Evolutionary conservation across 2,888 invertebrate species (phyloP), one percentile per base, ranked within the genome.

Genomic region (Lepeophtheirus nordmannii): DNA sequence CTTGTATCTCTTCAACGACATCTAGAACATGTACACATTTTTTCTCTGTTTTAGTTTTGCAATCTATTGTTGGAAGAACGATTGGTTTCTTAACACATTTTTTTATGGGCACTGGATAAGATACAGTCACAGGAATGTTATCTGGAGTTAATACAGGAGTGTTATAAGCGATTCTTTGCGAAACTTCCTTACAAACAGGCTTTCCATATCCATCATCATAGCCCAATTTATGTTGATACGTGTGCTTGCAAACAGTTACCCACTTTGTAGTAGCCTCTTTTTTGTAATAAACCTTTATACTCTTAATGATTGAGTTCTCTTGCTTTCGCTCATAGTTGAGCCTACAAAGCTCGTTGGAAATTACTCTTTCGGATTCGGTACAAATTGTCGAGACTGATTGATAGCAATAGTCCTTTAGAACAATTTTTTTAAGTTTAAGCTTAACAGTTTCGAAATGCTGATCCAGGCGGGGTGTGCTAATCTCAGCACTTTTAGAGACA

Each of bases 51-150:
- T 58, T n/a, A 8, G 30, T 58, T 38, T 65, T 58, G 23, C 65
- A 65, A 39, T 30, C 14, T 58, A 65, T 40, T 22, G 20, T 17
- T 57, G 65, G 65, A 5, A 65, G 65, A 39, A 40, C 1, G 58
- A 65, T 65, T 57, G 58, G 65, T 20, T 37, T 58, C 39, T 65
- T 65, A 38, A 65, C 65, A 58, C 65, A 65, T 22, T 57, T 38
- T 58, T 58, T 65, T 22, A 58, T 37, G 37, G 65, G 65, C 38
- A 38, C 65, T 12, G 65, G 65, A 58, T 65, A 65, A 38, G 58
- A 37, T 12, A 65, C 65, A 20, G 10, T 23, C 39, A 65, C 65
- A 38, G 58, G 58, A 23, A 56, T 37, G 30, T 65, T 58, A 17
- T 58, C 37, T n/a, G 58, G 58, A 37, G 65, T 37, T 38, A 65